Conservation (phyloP, 2,797 vertebrate species). For the Gallinago solitaria region DNA sequence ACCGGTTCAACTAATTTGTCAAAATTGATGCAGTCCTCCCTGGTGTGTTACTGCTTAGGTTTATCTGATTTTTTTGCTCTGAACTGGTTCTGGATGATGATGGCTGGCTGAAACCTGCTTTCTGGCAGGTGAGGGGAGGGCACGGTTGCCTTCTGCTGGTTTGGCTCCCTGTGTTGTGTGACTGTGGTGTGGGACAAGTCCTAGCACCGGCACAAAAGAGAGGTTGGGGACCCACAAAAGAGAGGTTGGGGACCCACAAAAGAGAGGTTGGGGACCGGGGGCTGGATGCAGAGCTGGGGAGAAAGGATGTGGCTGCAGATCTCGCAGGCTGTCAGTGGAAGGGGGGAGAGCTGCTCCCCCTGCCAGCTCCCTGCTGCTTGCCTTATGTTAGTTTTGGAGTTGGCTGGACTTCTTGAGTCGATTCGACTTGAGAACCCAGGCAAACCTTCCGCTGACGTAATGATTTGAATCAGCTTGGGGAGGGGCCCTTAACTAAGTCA, state of each 20-base stretch:
- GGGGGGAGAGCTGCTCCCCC: background rate
- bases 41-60: background rate
- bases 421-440: background rate
- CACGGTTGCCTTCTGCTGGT: background rate
- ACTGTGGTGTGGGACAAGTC: accelerated
- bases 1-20: background rate
- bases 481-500: background rate
- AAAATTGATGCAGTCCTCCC: background rate
- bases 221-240: background rate
- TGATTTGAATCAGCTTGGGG: background rate
- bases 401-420: background rate
- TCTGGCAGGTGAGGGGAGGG: background rate
- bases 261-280: accelerated
- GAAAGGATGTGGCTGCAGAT: background rate
- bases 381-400: background rate
- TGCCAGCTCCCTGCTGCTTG: background rate
- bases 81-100: background rate
- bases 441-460: background rate
- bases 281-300: background rate
- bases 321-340: background rate
- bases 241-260: accelerated
- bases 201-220: accelerated
- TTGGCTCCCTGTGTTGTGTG: background rate
- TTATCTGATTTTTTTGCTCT: background rate
- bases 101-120: background rate